A percentile compares a stretch with the other conserved stretches of the same genome.
Evolutionary conservation across 2,113 vertebrate species (phyloP).

Genomic region (Dromaius novaehollandiae): DNA sequence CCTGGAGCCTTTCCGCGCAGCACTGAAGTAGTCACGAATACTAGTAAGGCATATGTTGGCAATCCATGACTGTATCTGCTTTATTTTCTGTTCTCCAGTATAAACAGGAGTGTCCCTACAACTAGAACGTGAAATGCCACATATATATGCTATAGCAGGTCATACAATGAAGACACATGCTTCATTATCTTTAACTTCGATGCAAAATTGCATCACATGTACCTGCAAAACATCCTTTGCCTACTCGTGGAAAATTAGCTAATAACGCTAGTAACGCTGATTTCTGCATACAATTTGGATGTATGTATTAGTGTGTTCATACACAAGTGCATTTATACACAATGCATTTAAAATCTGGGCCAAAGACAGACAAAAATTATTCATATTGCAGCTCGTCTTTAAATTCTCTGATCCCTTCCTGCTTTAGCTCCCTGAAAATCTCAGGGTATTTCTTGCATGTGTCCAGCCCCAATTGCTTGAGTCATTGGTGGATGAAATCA

Average conservation of each 20-base stretch:
- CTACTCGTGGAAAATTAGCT: background rate
- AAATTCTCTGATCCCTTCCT: background rate
- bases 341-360: background rate
- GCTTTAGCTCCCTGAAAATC: background rate
- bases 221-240: background rate
- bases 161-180: background rate
- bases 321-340: background rate
- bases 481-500: background rate
- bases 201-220: rapidly evolving
- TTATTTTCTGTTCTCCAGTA: background rate
- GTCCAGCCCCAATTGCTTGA: background rate
- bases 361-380: background rate
- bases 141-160: background rate
- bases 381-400: background rate
- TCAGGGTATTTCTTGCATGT: background rate
- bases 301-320: background rate
- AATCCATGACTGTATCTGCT: background rate
- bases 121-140: background rate
- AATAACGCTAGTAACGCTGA: background rate
- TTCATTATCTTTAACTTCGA: background rate
- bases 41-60: background rate
- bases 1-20: background rate
- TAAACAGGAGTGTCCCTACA: background rate
- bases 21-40: background rate
- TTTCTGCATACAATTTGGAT: background rate